Evolutionary conservation across 2,888 invertebrate species (phyloP), one percentile per base, ranked within the genome.

Genomic region (Hyposoter didymator): DNA sequence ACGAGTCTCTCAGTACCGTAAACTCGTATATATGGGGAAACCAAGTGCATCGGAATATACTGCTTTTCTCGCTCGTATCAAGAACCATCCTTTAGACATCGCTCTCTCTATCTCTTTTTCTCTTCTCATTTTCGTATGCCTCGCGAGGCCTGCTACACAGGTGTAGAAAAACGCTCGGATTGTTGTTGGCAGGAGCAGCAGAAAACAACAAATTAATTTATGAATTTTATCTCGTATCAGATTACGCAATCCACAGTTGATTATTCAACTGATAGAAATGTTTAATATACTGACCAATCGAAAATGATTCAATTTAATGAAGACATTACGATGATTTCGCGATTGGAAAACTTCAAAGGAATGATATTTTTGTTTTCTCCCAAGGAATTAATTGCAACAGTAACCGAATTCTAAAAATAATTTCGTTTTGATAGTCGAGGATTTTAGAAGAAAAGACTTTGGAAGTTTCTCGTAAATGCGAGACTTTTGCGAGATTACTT

Each of bases 1-100:
- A 82, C 85, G 85, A 85, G 74, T 70, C 78, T 66, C 79, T 5
- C 78, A 75, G 75, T 82, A 85, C 85, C 85, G 82, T 85, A 85
- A 82, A 85, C 85, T 75, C 74, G 17, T 67, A 66, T 49, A 67
- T 81, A 81, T 78, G 70, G 52, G 62, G 66, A 79, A 70, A 74
- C 74, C 82, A 66, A 79, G 55, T 82, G 82, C 72, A 78, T 67
- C 66, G 8, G 55, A 64, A 82, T 82, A 78, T 78, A 78, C 70
- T 73, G 69, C 70, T 55, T 75, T 78, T 78, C 82, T 78, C 69
- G 78, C 47, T 73, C 81, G 10, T 49, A 66, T 76, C 28, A 19
- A 35, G 7, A 62, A 32, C 12, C 43, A 35, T 14, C 55, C 47
- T 72, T 52, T 43, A 67, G 52, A 47, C 49, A 22, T 49, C 84